These are phyloP conservation scores for Dryoscopus gambensis DNA, from an alignment of 2,113 vertebrate genomes.

Conservation along the genomic window DNA sequence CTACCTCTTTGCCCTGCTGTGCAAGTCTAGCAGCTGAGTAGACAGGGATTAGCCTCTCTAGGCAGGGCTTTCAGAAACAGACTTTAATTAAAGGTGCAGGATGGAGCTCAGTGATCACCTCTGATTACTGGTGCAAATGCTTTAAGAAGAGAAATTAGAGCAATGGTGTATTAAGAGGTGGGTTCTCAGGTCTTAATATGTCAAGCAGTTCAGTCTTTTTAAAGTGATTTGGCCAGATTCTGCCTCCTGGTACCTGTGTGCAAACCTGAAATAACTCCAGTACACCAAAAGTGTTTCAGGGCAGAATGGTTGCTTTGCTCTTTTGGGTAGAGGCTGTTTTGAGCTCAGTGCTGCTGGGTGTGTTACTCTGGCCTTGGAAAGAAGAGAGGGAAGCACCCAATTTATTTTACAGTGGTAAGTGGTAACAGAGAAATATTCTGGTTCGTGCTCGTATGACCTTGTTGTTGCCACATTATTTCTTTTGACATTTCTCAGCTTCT, in stretches of 20 bases:
- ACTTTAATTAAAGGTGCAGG: constrained; percentile 58
- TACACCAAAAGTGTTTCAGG: not conserved
- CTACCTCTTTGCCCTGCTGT: not conserved
- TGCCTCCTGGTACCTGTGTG: not conserved
- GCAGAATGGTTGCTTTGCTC: not conserved
- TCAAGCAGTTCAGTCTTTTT: constrained; percentile 25
- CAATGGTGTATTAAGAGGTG: constrained; percentile 57
- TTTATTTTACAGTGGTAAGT: not conserved
- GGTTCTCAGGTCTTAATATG: constrained; percentile 38
- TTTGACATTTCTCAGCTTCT: not conserved
- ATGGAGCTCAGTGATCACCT: constrained; percentile 42
- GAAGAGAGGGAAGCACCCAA: not conserved
- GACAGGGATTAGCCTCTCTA: constrained; percentile 41
- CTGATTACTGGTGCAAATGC: constrained; percentile 58
- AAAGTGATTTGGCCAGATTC: constrained; percentile 16
- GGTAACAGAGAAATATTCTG: not conserved
- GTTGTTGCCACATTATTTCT: not conserved
- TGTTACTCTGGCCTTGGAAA: not conserved
- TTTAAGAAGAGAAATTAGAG: constrained; percentile 69
- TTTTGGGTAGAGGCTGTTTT: not conserved
- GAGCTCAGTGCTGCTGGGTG: not conserved
- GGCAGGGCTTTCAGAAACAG: constrained; percentile 49
- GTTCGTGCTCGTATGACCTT: rapidly evolving
- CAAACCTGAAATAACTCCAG: not conserved
- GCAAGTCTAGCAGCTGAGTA: not conserved